phyloP scores from a whole-genome alignment of 2,888 invertebrate genomes.

The Xylophagus ater region DNA sequence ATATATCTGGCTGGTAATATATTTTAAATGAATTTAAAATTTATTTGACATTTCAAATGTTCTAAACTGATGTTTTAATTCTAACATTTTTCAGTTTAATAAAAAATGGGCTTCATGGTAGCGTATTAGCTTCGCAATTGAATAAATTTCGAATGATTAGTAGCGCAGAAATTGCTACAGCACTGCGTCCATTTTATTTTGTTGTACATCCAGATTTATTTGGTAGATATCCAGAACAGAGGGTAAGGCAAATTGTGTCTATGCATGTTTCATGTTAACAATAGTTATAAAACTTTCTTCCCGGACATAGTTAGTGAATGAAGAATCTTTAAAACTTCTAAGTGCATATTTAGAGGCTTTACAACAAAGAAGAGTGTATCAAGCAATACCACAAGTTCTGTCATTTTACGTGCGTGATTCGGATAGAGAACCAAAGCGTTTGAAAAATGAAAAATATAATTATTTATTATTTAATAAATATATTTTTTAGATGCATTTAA shows the following conservation, averaged over 20 bases:
- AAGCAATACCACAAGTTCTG: slow-evolving; percentile 50
- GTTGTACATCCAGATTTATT: slow-evolving; percentile 93
- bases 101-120: too few relatives aligned
- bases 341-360: slow-evolving; percentile 75
- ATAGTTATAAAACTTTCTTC: not conserved
- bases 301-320: slow-evolving; percentile 62
- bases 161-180: slow-evolving; percentile 77
- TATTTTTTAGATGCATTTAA: slow-evolving; percentile 52
- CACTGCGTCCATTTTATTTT: slow-evolving; percentile 87
- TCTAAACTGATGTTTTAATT: too few relatives aligned
- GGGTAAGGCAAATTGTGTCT: slow-evolving; percentile 44
- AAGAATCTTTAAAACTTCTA: slow-evolving; percentile 76
- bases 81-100: too few relatives aligned
- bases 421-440: slow-evolving; percentile 9
- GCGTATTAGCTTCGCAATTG: too few relatives aligned
- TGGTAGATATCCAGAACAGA: slow-evolving; percentile 80
- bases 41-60: too few relatives aligned
- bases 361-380: slow-evolving; percentile 47
- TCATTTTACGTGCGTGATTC: slow-evolving; percentile 63
- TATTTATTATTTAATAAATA: too few relatives aligned
- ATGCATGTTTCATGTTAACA: not conserved
- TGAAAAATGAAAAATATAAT: too few relatives aligned
- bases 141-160: slow-evolving; percentile 40
- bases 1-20: too few relatives aligned
- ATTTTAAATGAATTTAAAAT: too few relatives aligned